phyloP scores from a whole-genome alignment of 1,140 invertebrate genomes.

The Campodea augens region DNA sequence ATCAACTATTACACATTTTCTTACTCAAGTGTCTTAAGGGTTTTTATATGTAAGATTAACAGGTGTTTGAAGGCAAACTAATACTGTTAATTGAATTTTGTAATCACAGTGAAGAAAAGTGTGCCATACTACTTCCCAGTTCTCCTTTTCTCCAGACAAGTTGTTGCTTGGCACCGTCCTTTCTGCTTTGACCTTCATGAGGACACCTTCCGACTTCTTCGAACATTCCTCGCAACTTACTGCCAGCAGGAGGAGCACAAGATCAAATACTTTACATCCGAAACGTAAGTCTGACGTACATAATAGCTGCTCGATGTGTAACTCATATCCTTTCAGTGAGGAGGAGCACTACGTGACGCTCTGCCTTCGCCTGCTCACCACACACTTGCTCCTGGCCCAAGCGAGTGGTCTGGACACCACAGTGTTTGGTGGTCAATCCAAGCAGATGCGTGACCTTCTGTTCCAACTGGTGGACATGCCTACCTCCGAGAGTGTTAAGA shows the following conservation, averaged over 20 bases:
- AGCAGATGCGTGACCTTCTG: conserved; percentile 32
- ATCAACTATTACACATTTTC: too few species aligned
- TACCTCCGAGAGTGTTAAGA: conserved; percentile 30
- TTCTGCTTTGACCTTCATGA: conserved; percentile 44
- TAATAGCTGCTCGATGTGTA: too few species aligned
- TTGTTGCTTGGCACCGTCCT: conserved; percentile 33
- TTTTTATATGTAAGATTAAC: too few species aligned
- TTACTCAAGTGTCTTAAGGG: too few species aligned
- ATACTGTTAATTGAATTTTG: too few species aligned
- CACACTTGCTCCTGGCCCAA: conserved; percentile 36
- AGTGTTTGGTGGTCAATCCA: conserved; percentile 31
- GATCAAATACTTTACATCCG: too few species aligned
- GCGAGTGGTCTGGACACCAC: conserved; percentile 27
- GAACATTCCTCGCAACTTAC: conserved; percentile 36
- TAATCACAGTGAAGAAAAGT: too few species aligned
- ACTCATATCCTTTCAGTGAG: too few species aligned
- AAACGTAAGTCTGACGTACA: too few species aligned
- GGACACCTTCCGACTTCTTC: conserved; percentile 34
- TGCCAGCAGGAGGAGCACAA: too few species aligned
- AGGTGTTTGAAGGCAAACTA: too few species aligned
- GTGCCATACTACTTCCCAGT: too few species aligned
- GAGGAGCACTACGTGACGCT: conserved; percentile 38
- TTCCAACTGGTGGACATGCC: conserved; percentile 39
- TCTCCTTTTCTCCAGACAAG: conserved; percentile 25
- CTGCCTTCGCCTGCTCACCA: conserved; percentile 34